These are phyloP conservation scores for Eupleurogrammus muticus DNA, from an alignment of 2,797 vertebrate genomes.

Conservation along the genomic window DNA sequence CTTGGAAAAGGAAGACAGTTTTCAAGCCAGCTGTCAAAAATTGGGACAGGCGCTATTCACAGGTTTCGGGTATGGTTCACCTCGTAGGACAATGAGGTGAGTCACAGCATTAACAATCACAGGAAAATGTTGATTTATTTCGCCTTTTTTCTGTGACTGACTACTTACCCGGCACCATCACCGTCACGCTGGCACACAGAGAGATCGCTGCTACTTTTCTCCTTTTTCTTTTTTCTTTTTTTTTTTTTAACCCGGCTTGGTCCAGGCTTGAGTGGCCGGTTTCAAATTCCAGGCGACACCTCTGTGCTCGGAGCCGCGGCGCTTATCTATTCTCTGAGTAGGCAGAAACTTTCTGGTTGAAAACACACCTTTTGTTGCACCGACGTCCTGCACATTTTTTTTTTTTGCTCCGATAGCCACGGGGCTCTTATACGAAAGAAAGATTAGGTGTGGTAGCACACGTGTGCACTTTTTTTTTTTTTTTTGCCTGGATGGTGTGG, in stretches of 20 bases:
- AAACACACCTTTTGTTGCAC: conserved; percentile 40
- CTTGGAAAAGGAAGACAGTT: conserved; percentile 2
- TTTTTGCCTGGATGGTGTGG: conserved; percentile 16
- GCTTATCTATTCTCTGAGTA: conserved; percentile 55
- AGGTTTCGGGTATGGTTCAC: conserved; percentile 20
- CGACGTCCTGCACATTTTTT: background rate
- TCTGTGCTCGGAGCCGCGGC: conserved; percentile 24
- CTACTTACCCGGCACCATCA: background rate
- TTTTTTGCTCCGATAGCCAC: conserved; percentile 33
- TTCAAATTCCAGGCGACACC: conserved; percentile 34
- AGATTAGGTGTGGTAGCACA: conserved; percentile 14
- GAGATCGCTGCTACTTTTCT: background rate
- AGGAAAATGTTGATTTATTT: conserved; percentile 45
- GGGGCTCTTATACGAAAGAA: conserved; percentile 20
- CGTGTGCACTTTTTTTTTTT: conserved; percentile 1
- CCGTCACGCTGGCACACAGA: background rate
- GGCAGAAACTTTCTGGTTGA: conserved; percentile 39
- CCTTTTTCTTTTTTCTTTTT: conserved; percentile 9
- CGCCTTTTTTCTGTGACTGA: conserved; percentile 2
- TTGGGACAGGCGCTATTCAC: conserved; percentile 39
- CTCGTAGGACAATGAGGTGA: conserved; percentile 32
- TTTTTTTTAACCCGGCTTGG: conserved; percentile 19
- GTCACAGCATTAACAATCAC: conserved; percentile 46
- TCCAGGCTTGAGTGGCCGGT: conserved; percentile 38
- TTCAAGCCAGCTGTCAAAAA: conserved; percentile 33